A percentile compares a stretch with the other conserved stretches of the same genome.
Evolutionary conservation across 2,888 invertebrate species (phyloP).

Genomic region (Camponotus fellah): DNA sequence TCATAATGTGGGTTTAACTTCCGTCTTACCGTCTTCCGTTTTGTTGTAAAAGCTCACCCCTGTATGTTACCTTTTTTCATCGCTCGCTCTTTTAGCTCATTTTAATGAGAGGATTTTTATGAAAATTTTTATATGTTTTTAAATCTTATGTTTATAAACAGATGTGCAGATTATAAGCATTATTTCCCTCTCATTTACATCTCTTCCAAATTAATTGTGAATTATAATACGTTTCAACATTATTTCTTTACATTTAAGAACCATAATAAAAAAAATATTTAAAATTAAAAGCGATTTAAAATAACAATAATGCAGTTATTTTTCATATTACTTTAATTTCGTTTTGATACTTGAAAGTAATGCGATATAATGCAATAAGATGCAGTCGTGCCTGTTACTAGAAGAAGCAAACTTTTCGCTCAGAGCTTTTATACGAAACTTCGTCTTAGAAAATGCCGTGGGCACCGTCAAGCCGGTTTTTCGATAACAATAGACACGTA

Average conservation of each 20-base stretch:
- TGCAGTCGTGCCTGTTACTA: constrained; percentile 12
- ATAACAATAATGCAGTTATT: background rate
- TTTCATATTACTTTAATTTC: background rate
- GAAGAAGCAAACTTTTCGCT: constrained; percentile 34
- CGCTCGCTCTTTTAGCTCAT: constrained; percentile 65
- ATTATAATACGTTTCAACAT: background rate
- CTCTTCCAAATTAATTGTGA: background rate
- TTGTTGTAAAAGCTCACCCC: constrained; percentile 3
- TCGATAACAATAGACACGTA: constrained; percentile 20
- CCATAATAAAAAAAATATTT: background rate
- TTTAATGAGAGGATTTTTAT: constrained; percentile 62
- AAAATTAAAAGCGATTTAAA: background rate
- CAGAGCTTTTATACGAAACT: constrained; percentile 8
- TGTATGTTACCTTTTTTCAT: constrained; percentile 38
- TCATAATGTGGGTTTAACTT: constrained; percentile 58
- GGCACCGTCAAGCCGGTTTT: constrained; percentile 28
- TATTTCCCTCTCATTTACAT: background rate
- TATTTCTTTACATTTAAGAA: background rate
- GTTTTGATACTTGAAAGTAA: background rate
- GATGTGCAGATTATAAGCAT: constrained; percentile 57
- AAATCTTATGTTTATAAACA: constrained; percentile 44
- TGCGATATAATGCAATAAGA: background rate
- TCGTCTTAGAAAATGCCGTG: constrained; percentile 34
- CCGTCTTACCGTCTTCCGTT: constrained; percentile 49
- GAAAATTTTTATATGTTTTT: constrained; percentile 66